Evolutionary conservation across 2,113 vertebrate genomes (phyloP), one percentile per base, ranked within the genome.

Genomic region (Otis tarda): DNA sequence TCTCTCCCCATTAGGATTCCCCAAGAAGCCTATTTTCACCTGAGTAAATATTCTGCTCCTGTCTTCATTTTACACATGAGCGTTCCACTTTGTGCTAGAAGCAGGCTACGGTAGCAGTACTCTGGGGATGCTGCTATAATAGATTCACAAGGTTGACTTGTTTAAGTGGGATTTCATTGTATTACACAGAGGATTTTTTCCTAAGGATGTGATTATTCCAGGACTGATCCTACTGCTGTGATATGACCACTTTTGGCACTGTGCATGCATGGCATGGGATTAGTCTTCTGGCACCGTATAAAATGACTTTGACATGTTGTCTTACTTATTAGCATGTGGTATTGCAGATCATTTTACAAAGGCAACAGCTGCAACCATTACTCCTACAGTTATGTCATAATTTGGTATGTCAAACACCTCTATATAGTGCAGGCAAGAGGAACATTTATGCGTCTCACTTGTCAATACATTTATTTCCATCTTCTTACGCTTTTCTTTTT

Each of bases 331-430:
- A 97, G 95, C 89, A 94, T 82, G 90, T 97, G 96, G 92, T 87
- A 94, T 95, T 95, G 88, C 96, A 96, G 97, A 96, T 98, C 97
- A 94, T 77, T 95, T 98, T 98, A 98, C 97, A 97, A 98, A 98
- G 92, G 93, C 97, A 97, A 90, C 98, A 98, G 98, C 98, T 98
- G 98, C 96, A 97, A 85, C 96, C 94, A 80, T 97, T 97, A 93
- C 95, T 97, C 86, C 79, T 93, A 76, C 92, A 91, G 95, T 96
- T 97, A 97, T 96, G 96, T 96, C 97, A 97, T 98, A 95, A 98
- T 98, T 97, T 96, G 95, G 96, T 96, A 91, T 90, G 95, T 95
- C 96, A 57, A 90, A 97, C 95, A 98, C 97, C 96, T 97, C 97
- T 76, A 43, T 80, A 75, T 6, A n/a, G 83, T 22, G 35, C 95